phyloP scores from a whole-genome alignment of 2,113 vertebrate genomes.

The Mormoops blainvillei region DNA sequence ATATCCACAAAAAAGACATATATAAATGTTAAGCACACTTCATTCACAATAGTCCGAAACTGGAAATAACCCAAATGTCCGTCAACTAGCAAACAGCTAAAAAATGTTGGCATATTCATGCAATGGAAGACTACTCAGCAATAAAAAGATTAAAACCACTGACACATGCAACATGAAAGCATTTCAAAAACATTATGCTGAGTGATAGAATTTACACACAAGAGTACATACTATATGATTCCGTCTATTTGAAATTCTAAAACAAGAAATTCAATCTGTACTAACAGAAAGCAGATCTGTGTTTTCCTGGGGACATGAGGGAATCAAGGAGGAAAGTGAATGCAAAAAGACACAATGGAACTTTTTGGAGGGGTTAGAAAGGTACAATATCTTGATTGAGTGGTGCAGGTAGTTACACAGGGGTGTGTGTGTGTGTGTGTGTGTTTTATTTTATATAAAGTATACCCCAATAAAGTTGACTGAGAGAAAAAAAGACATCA shows the following conservation, averaged over 20 bases:
- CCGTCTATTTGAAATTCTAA: conserved; percentile 9
- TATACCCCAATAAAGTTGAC: not conserved
- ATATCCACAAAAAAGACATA: not conserved
- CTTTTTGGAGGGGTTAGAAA: not conserved
- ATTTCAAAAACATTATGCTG: not conserved
- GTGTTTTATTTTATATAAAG: not conserved
- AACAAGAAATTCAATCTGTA: not conserved
- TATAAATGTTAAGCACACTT: not conserved
- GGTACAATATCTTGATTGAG: not conserved
- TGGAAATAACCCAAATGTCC: not conserved
- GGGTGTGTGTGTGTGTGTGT: not conserved
- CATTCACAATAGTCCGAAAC: not conserved
- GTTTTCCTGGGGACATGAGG: not conserved
- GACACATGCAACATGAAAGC: not conserved
- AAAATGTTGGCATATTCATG: not conserved
- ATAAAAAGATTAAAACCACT: not conserved
- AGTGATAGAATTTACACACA: not conserved
- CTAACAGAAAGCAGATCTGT: not conserved
- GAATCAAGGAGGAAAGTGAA: not conserved
- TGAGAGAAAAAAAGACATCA: not conserved
- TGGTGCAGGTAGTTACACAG: not conserved
- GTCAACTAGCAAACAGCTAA: not conserved
- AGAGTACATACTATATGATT: not conserved
- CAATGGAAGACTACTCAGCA: not conserved
- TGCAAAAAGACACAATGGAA: not conserved